These are phyloP conservation scores for Pteromalus puparum DNA, from an alignment of 1,140 invertebrate species.

Conservation along the genomic window DNA sequence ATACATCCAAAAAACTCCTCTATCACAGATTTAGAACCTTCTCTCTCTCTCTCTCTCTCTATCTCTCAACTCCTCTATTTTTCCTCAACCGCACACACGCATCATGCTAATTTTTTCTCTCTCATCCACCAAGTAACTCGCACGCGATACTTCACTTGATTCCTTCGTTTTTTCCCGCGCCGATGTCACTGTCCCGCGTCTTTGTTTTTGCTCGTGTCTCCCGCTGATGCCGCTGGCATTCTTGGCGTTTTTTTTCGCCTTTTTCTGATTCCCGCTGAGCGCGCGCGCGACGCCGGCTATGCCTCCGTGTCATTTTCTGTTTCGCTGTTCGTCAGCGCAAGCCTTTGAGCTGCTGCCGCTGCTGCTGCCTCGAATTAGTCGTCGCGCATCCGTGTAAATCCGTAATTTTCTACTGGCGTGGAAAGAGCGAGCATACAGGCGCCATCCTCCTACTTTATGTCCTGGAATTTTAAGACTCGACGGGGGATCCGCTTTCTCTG, in stretches of 20 bases:
- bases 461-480: neutral
- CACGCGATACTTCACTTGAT: neutral
- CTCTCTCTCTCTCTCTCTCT: constrained; percentile 46
- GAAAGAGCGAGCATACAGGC: neutral
- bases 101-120: constrained; percentile 26
- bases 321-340: constrained; percentile 45
- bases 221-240: neutral
- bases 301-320: constrained; percentile 25
- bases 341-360: constrained; percentile 52
- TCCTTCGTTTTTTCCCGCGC: neutral
- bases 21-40: neutral
- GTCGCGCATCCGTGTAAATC: constrained; percentile 48
- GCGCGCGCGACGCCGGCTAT: no score
- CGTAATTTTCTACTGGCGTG: constrained; percentile 34
- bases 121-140: neutral
- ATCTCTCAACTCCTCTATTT: constrained; percentile 40
- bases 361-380: constrained; percentile 38
- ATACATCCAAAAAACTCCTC: no score
- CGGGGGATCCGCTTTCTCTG: neutral
- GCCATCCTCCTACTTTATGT: neutral
- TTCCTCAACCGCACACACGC: neutral
- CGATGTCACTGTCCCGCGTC: constrained; percentile 19
- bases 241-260: neutral
- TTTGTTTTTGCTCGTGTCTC: constrained; percentile 17
- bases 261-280: constrained; percentile 30